Evolutionary conservation across 2,113 vertebrate species (phyloP), one percentile per base, ranked within the genome.

Genomic region (Micromys minutus): DNA sequence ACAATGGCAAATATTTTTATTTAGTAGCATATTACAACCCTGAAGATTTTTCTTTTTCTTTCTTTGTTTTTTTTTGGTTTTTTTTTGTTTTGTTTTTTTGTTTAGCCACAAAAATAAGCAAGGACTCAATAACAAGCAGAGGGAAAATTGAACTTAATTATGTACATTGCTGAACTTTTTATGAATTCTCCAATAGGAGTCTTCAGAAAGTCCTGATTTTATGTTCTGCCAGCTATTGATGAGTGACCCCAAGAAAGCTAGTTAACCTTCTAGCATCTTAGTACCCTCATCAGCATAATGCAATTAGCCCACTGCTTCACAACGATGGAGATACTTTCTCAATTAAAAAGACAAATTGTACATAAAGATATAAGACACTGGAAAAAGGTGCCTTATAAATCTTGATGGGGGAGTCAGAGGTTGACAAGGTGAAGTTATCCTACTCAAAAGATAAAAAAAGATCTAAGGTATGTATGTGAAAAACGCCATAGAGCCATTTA

Each of bases 301-400:
- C 42, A 96, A 65, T 42, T 84, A 76, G 29, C 63, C 39, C 7
- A n/a, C 3, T 15, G 34, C 24, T 69, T 90, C 42, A 63, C 67
- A 29, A 29, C 36, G 61, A 11, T 71, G 52, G 61, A 24, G 42
- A 90, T 75, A 90, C 59, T 36, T 36, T 26, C 84, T 94, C 87
- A 90, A 89, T 92, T 90, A 93, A 92, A 95, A 95, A 95, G 89
- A 95, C 52, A 95, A 92, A 83, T 85, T 90, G 59, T 88, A 19
- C 55, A 88, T 91, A 91, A 93, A 93, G 59, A 83, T 1, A 42
- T 0, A 91, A 92, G 77, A 86, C 55, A 83, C 16, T 3, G 92
- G 85, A 90, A 94, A 95, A 96, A 95, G 75, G 67, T 94, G 81
- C 77, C 85, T 90, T 94, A 95, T 95, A 94, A 97, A 96, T 98